Evolutionary conservation across 2,797 vertebrate genomes (phyloP), one percentile per base, ranked within the genome.

Genomic region (Miichthys miiuy): DNA sequence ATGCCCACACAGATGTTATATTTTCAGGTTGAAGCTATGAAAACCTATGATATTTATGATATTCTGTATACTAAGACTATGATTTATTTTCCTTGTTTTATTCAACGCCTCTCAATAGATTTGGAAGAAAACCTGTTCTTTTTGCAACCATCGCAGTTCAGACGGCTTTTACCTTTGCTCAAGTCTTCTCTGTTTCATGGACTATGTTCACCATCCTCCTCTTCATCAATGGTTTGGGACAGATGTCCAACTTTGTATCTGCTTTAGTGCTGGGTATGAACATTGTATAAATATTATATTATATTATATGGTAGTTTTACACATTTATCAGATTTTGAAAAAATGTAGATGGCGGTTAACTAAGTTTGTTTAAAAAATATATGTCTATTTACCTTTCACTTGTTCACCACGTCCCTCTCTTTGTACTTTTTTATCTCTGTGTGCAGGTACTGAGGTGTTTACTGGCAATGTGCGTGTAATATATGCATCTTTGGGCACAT

Each of bases 221-320:
- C 85, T 76, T 96, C 85, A 79, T 97, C 69, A 95, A 94, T 1
- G 97, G 97, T 84, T 89, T 97, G 92, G 96, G 96, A 17, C 96
- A 97, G 90, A 97, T 90, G 76, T 97, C 96, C 55, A 97, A 97
- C 94, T 97, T 95, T 47, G 93, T 97, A 72, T 92, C 97, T 76
- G 96, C 96, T 0, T 97, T 97, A 91, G 96, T 98, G 81, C 92
- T 98, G 68, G 97, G 97, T 97, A 18, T 54, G 6, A 52, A 23
- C 14, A 13, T 44, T 27, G 10, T 34, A 2, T 25, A 13, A 58
- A 44, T 30, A 5, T 66, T 96, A 7, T 34, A 34, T 8, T 34
- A 34, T 8, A 34, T 34, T 34, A 34, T 34, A 8, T 34, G 7
- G 34, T 34, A 34, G 34, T 34, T 34, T 8, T 6, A 42, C 38